A percentile compares a stretch with the other conserved stretches of the same genome.
Evolutionary conservation across 2,113 vertebrate species (phyloP).

Genomic region (Chamaetylas fuelleborni): DNA sequence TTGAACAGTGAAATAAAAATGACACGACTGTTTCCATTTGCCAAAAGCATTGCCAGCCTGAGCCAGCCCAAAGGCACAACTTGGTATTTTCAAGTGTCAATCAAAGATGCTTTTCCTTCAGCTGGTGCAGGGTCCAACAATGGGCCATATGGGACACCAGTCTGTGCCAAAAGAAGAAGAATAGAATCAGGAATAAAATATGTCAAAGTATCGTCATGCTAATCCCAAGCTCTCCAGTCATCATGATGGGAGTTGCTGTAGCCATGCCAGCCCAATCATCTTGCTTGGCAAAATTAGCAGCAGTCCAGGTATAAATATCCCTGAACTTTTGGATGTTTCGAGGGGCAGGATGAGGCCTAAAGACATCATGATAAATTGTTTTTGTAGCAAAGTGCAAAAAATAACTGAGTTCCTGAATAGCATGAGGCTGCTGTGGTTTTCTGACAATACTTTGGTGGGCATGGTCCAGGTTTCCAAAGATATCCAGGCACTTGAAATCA

Average conservation of each 20-base stretch:
- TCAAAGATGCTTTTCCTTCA: constrained; percentile 54
- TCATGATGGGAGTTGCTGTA: neutral
- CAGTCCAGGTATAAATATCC: constrained; percentile 43
- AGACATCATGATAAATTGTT: neutral
- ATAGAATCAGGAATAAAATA: constrained; percentile 34
- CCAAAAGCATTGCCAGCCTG: constrained; percentile 51
- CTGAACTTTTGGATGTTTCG: neutral
- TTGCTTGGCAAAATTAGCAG: neutral
- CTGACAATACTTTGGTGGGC: neutral
- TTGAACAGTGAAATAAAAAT: constrained; percentile 10
- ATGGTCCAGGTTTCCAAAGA: neutral
- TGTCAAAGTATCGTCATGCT: neutral
- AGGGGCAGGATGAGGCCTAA: neutral
- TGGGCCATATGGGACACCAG: constrained; percentile 33
- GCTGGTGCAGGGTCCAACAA: constrained; percentile 49
- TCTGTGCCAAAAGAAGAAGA: constrained; percentile 32
- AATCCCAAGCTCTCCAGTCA: neutral
- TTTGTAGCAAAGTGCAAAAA: neutral
- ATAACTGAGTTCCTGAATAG: neutral
- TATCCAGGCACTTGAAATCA: neutral
- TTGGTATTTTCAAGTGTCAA: constrained; percentile 59
- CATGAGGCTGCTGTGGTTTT: neutral
- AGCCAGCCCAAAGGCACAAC: constrained; percentile 55
- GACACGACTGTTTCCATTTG: constrained; percentile 13
- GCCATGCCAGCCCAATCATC: neutral